Evolutionary conservation across 2,888 invertebrate genomes (phyloP).

Genomic region (Atethmia centrago): DNA sequence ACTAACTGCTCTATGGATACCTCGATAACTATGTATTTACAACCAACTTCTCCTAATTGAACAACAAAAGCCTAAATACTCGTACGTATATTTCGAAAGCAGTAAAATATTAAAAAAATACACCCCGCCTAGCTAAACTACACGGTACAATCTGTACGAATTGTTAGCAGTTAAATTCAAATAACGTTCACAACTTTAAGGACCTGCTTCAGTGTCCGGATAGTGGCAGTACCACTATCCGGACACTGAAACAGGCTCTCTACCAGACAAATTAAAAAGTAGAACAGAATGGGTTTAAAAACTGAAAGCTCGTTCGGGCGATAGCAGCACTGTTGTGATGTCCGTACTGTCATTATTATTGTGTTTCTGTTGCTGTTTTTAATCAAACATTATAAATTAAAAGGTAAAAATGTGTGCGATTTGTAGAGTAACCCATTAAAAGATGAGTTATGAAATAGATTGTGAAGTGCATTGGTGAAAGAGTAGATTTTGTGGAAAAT

Average conservation of each 20-base stretch:
- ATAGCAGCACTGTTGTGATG: neutral
- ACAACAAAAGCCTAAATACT: neutral
- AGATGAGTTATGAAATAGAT: neutral
- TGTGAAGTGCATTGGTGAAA: too few relatives aligned
- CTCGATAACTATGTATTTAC: neutral
- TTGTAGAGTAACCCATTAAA: neutral
- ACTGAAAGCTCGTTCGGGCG: neutral
- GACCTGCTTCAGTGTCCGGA: conserved; percentile 1
- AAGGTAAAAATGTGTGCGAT: neutral
- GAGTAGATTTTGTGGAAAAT: too few relatives aligned
- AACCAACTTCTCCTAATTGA: neutral
- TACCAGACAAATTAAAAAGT: neutral
- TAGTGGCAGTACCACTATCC: too few relatives aligned
- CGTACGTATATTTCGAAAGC: neutral
- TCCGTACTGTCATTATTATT: neutral
- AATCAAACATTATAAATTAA: neutral
- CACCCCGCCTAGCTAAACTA: neutral
- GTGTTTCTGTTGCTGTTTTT: too few relatives aligned
- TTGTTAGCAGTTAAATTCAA: neutral
- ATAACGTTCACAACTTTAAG: neutral
- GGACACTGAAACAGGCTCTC: too few relatives aligned
- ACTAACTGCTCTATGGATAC: neutral
- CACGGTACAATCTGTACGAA: neutral
- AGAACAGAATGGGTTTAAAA: neutral
- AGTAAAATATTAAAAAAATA: neutral